Conservation (phyloP, 2,888 invertebrate species). For the Drosophila kambysellisi region DNA sequence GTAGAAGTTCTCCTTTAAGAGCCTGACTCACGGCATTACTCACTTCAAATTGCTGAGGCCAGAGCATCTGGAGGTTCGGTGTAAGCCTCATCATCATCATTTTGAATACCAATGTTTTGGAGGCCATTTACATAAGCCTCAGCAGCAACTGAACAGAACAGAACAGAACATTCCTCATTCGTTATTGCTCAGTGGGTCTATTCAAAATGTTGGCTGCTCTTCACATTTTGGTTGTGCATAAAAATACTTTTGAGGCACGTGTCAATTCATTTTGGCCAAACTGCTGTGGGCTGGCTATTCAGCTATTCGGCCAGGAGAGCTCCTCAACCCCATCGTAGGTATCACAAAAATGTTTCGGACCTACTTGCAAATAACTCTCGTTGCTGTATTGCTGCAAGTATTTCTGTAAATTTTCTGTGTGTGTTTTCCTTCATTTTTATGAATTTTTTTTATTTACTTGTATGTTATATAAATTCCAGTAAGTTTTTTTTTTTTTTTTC, state of each 20-base stretch:
- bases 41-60: neutral
- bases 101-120: slow-evolving; percentile 7
- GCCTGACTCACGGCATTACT: neutral
- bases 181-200: slow-evolving; percentile 7
- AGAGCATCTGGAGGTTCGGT: neutral
- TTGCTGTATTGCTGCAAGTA: slow-evolving; percentile 36
- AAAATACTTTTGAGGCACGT: slow-evolving; percentile 63
- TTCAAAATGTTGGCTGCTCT: slow-evolving; percentile 33
- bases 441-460: slow-evolving; percentile 36
- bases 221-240: slow-evolving; percentile 53
- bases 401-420: slow-evolving; percentile 47
- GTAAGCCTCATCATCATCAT: neutral
- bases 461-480: slow-evolving; percentile 52
- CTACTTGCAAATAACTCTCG: slow-evolving; percentile 40
- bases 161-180: neutral
- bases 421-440: slow-evolving; percentile 54
- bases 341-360: slow-evolving; percentile 24
- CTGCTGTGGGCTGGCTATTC: slow-evolving; percentile 21
- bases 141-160: neutral
- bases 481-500: slow-evolving; percentile 10
- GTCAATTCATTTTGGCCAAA: slow-evolving; percentile 59
- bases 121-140: slow-evolving; percentile 37
- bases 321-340: neutral
- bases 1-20: neutral
- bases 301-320: neutral